A percentile compares a stretch with the other conserved stretches of the same genome.
Evolutionary conservation across 1,140 invertebrate species (phyloP).

Genomic region (Brachionus asplanchnoidis): DNA sequence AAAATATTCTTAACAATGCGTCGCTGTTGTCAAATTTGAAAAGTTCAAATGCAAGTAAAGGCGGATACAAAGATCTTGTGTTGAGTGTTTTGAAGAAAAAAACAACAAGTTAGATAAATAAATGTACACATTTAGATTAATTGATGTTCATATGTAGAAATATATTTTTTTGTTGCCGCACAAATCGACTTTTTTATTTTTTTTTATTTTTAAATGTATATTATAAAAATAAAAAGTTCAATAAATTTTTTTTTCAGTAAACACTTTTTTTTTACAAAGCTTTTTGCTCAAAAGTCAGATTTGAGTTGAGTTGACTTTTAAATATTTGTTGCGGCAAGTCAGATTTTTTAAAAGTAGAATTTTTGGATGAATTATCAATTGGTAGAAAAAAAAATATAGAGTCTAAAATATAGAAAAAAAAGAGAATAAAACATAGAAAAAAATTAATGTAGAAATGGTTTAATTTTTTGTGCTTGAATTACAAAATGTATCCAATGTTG

Average conservation of each 20-base stretch:
- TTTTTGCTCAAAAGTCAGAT: no score
- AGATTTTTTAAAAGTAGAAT: no score
- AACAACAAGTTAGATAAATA: neutral
- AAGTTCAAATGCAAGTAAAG: neutral
- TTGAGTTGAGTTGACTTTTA: no score
- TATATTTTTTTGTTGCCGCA: neutral
- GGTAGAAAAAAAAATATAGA: no score
- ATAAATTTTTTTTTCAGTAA: neutral
- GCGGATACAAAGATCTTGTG: constrained; percentile 17
- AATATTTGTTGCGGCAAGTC: no score
- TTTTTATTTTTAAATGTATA: neutral
- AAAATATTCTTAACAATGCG: neutral
- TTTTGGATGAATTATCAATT: no score
- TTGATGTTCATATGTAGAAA: neutral
- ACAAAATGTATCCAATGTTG: no score
- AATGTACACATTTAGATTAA: neutral
- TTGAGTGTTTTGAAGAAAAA: constrained; percentile 16
- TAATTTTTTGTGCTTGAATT: no score
- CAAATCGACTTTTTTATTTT: neutral
- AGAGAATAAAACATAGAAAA: no score
- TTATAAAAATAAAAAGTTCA: neutral
- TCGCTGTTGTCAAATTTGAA: neutral
- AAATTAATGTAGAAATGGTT: no score
- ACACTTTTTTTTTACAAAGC: no score
- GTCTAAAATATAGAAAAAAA: no score